Conservation (phyloP, 2,888 invertebrate genomes). For the Eilema sororculum region DNA sequence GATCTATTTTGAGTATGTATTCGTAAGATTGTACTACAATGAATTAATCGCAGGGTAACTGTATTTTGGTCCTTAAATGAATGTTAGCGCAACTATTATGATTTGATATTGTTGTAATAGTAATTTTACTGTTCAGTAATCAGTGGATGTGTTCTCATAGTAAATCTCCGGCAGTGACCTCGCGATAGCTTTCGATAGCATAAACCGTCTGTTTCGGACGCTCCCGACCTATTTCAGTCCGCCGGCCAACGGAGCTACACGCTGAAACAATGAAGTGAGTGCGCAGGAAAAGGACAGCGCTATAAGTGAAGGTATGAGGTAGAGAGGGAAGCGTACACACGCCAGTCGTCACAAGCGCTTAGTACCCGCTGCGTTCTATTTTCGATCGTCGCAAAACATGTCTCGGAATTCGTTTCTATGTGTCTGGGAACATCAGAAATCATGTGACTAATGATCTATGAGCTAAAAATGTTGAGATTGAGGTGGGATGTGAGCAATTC, state of each 20-base stretch:
- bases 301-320: slow-evolving; percentile 67
- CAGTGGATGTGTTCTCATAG: slow-evolving; percentile 60
- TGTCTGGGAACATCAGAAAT: slow-evolving; percentile 84
- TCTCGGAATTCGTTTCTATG: slow-evolving; percentile 86
- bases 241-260: slow-evolving; percentile 77
- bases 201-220: slow-evolving; percentile 83
- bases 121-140: slow-evolving; percentile 55
- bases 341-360: slow-evolving; percentile 79
- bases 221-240: slow-evolving; percentile 86
- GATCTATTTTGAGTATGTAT: slow-evolving; percentile 66
- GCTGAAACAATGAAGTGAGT: slow-evolving; percentile 84
- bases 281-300: slow-evolving; percentile 77
- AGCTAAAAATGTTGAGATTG: slow-evolving; percentile 61
- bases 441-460: slow-evolving; percentile 83
- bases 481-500: slow-evolving; percentile 42
- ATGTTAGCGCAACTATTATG: slow-evolving; percentile 47
- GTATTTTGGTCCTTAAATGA: slow-evolving; percentile 50
- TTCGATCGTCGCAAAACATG: slow-evolving; percentile 85
- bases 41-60: slow-evolving; percentile 57
- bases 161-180: slow-evolving; percentile 82
- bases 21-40: slow-evolving; percentile 47
- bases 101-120: slow-evolving; percentile 49
- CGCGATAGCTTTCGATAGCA: slow-evolving; percentile 81
- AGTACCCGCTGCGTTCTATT: slow-evolving; percentile 85
- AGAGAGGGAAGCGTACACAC: slow-evolving; percentile 73